A percentile compares a stretch with the other conserved stretches of the same genome.
Evolutionary conservation across 2,888 invertebrate species (phyloP).

Genomic region (Gortyna flavago): DNA sequence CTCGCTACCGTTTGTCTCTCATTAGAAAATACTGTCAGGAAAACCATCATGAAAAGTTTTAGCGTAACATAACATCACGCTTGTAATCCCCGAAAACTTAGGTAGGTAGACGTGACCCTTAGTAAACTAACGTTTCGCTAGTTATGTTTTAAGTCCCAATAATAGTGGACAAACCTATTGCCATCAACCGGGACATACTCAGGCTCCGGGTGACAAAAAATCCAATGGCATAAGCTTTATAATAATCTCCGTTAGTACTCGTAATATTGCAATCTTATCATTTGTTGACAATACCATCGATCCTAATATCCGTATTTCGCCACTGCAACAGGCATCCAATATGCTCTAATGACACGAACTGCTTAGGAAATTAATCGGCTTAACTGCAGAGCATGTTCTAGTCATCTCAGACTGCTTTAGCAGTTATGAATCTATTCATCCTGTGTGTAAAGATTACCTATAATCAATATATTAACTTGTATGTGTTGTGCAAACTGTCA

Average conservation of each 20-base stretch:
- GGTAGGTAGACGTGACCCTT: not conserved
- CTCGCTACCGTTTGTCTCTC: not conserved
- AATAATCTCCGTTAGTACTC: not conserved
- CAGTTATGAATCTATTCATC: not conserved
- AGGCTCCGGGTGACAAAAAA: not conserved
- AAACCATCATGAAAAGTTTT: not conserved
- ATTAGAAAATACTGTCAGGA: conserved; percentile 10
- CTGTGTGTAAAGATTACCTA: no score
- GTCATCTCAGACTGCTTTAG: conserved; percentile 6
- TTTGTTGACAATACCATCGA: not conserved
- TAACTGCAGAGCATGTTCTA: conserved; percentile 6
- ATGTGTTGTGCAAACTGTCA: no score
- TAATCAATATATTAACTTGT: conserved; percentile 1
- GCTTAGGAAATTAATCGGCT: conserved; percentile 20
- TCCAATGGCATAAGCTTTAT: not conserved
- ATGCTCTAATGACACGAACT: conserved; percentile 6
- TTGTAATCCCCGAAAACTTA: no score
- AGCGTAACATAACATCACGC: not conserved
- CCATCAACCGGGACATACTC: not conserved
- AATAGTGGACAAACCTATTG: not conserved
- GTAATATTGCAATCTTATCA: not conserved
- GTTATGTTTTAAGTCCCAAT: not conserved
- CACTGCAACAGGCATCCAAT: conserved; percentile 3
- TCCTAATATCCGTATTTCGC: not conserved
- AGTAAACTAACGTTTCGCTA: no score